phyloP scores from a whole-genome alignment of 2,888 invertebrate species.

The Dastarcus helophoroides region DNA sequence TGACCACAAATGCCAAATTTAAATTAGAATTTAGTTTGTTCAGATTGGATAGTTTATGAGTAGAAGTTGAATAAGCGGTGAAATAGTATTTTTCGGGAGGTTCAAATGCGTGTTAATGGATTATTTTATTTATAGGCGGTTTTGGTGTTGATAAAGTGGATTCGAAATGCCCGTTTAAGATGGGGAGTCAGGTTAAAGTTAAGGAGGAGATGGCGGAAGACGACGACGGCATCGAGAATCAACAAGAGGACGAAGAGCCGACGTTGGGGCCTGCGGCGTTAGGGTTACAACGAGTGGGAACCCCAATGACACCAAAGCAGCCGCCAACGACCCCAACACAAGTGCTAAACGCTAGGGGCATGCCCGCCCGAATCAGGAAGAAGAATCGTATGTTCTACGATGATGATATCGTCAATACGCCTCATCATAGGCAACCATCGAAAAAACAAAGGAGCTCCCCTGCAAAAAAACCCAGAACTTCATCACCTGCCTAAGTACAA shows the following conservation, averaged over 20 bases:
- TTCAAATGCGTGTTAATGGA: too few relatives aligned
- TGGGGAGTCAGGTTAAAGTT: slow-evolving; percentile 26
- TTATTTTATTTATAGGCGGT: too few relatives aligned
- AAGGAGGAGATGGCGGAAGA: slow-evolving; percentile 42
- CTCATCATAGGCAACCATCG: slow-evolving; percentile 61
- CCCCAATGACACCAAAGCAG: slow-evolving; percentile 60
- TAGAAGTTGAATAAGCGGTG: too few relatives aligned
- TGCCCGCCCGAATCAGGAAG: slow-evolving; percentile 84
- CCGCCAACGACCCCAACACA: slow-evolving; percentile 61
- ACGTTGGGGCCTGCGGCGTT: slow-evolving; percentile 69
- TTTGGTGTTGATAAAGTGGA: too few relatives aligned
- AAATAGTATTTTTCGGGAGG: too few relatives aligned
- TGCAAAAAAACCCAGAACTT: slow-evolving; percentile 26
- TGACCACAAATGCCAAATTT: too few relatives aligned
- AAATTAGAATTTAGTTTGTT: too few relatives aligned
- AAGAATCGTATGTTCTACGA: slow-evolving; percentile 78
- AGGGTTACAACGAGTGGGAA: slow-evolving; percentile 71
- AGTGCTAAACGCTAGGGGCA: slow-evolving; percentile 73
- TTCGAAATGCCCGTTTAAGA: slow-evolving; percentile 20
- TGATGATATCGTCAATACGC: slow-evolving; percentile 75
- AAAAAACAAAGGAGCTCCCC: slow-evolving; percentile 52
- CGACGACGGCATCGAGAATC: slow-evolving; percentile 42
- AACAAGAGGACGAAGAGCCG: slow-evolving; percentile 54
- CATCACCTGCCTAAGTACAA: slow-evolving; percentile 18
- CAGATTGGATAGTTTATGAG: too few relatives aligned